Evolutionary conservation across 1,140 invertebrate genomes (phyloP).

Genomic region (Grapholita molesta): DNA sequence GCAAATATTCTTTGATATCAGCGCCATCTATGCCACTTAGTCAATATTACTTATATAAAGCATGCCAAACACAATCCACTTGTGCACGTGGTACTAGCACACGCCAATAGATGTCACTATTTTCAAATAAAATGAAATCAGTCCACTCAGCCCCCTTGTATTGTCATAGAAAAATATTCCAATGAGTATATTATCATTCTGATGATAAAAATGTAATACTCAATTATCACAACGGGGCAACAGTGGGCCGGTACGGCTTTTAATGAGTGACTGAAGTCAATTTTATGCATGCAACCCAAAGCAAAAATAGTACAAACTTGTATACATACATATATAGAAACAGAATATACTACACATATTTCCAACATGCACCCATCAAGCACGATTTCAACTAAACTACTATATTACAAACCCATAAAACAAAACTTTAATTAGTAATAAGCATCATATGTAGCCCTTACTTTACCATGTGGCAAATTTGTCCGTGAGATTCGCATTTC

Average conservation of each 20-base stretch:
- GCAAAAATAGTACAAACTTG: constrained; percentile 16
- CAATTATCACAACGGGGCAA: constrained; percentile 38
- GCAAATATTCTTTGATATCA: not conserved
- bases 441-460: not conserved
- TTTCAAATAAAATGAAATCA: constrained; percentile 59
- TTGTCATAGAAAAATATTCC: constrained; percentile 37
- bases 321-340: constrained; percentile 24
- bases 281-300: constrained; percentile 41
- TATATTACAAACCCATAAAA: not conserved
- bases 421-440: constrained; percentile 9
- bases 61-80: constrained; percentile 9
- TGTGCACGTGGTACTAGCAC: constrained; percentile 2
- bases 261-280: constrained; percentile 69
- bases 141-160: constrained; percentile 32
- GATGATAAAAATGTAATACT: constrained; percentile 10
- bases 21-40: constrained; percentile 53
- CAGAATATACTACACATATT: constrained; percentile 15
- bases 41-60: not conserved
- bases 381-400: not conserved
- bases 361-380: constrained; percentile 21
- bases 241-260: constrained; percentile 50
- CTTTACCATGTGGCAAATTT: not conserved
- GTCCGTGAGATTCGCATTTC: not conserved
- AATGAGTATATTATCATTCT: constrained; percentile 46
- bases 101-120: constrained; percentile 66